Base-by-base conservation (phyloP, 2,113 vertebrate species). In the Acrocephalus kingi region DNA sequence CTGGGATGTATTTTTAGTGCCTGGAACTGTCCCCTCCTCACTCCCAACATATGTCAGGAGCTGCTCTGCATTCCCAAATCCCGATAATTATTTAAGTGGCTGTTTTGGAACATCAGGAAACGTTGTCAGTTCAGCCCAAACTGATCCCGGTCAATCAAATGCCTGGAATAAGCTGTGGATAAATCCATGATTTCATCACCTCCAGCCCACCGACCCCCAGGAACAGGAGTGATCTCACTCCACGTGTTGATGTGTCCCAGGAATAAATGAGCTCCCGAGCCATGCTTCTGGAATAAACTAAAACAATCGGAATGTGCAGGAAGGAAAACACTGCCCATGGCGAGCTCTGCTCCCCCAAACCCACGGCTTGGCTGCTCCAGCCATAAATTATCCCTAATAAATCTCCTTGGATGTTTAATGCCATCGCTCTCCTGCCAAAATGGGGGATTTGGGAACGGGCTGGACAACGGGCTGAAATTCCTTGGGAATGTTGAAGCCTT, bases 261-360 rank as follows among this genome's bases (percentile, higher is more conserved):
- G 98, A 98, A 99, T 98, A 98, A 98, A 98, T 98, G 98, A 98
- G 98, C 98, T 99, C 99, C 99, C 95, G 98, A 98, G 98, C 98
- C 98, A 69, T 98, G 98, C 98, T 98, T 97, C 98, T 98, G 97
- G 97, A 98, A 98, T 98, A 98, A 98, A 99, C 98, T 97, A 94
- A 97, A 98, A 98, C 98, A 98, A 98, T 98, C 97, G 88, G 94
- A 98, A 97, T 95, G 97, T 97, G 97, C 91, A 96, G 98, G 97
- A 98, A 98, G 98, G 95, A 98, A 98, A 99, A 99, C 94, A 98
- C 84, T 86, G 97, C 98, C 98, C 84, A 75, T 63, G 93, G 97
- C 6, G 97, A 98, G 96, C 94, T 90, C 48, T 8, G 62, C 97
- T 97, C 81, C 97, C 93, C 56, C 62, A 25, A 45, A 96, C 96